A percentile compares a stretch with the other conserved stretches of the same genome.
Evolutionary conservation across 2,113 vertebrate species (phyloP).

Genomic region (Clarias batrachus): DNA sequence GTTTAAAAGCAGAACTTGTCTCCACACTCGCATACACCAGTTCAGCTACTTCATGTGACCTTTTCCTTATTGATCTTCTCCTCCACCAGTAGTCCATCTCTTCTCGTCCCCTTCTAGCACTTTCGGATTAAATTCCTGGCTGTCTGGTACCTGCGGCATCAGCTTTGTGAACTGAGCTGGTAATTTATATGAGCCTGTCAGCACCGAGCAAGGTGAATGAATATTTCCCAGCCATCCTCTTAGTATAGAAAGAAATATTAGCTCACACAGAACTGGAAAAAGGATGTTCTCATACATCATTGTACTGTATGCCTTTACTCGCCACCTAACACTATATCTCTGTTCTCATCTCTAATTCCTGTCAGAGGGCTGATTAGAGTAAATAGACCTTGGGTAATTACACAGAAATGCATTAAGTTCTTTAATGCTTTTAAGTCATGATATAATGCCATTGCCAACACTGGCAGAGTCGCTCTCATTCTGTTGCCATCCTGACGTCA

Average conservation of each 20-base stretch:
- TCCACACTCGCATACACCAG: constrained; percentile 22
- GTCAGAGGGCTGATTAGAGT: neutral
- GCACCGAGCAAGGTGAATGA: constrained; percentile 59
- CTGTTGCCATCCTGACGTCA: neutral
- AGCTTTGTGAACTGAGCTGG: constrained; percentile 55
- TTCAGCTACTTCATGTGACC: constrained; percentile 54
- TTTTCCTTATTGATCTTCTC: constrained; percentile 70
- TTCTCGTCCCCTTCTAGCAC: constrained; percentile 13
- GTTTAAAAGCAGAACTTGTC: neutral
- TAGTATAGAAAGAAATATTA: constrained; percentile 58
- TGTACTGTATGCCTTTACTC: constrained; percentile 57
- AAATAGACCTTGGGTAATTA: constrained; percentile 4
- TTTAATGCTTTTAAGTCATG: neutral
- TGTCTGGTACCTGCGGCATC: constrained; percentile 62
- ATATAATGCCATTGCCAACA: neutral
- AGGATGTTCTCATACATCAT: constrained; percentile 58
- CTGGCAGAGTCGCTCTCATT: constrained; percentile 1
- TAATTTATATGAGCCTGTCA: constrained; percentile 68
- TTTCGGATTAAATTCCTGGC: constrained; percentile 51
- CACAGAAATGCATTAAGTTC: neutral
- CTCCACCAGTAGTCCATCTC: constrained; percentile 32
- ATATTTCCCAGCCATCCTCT: constrained; percentile 47
- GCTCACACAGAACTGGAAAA: constrained; percentile 36
- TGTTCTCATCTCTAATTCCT: constrained; percentile 17
- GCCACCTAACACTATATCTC: neutral